Evolutionary conservation across 64 coral and sea anemone species (phyloP), one percentile per base, ranked within the genome.

Genomic region (Pachyseris speciosa): DNA sequence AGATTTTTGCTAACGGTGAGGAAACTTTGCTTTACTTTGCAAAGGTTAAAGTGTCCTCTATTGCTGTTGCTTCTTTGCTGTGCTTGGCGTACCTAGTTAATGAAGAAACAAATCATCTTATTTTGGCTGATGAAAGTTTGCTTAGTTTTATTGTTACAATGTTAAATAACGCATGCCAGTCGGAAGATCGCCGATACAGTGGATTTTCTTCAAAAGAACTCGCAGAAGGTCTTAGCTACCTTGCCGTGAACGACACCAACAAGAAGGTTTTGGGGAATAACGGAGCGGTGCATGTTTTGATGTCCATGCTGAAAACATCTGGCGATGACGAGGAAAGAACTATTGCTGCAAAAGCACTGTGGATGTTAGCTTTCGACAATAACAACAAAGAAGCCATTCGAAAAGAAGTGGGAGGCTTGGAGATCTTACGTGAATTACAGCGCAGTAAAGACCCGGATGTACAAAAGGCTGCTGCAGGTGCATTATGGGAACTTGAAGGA

Each of bases 401-500:
- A 26, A 69, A 86, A 67, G 49, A 84, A 25, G 84, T 87, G 17
- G 15, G 25, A 10, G 34, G 39, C 22, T 53, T 93, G 84, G 63
- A 44, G 5, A n/a, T n/a, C n/a, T n/a, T n/a, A n/a, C n/a, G n/a
- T n/a, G n/a, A n/a, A n/a, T n/a, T n/a, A n/a, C n/a, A 74, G 5
- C 24, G 43, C 50, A 87, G 84, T n/a, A 25, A 67, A 29, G 33
- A 80, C 61, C 11, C 73, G 13, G 83, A 93, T 69, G 85, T 87
- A 27, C 83, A 87, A 74, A 93, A 86, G 29, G n/a, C n/a, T 19
- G 91, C 91, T 6, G 42, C 72, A 67, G 91, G 91, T 58, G 83
- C 84, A 87, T 69, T 93, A n/a, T 93, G 91, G 91, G 89, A 92
- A 37, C 26, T 92, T 43, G 89, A 92, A 71, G 89, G 89, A 58